phyloP scores from a whole-genome alignment of 2,888 invertebrate genomes.

The Pediacus dermestoides region DNA sequence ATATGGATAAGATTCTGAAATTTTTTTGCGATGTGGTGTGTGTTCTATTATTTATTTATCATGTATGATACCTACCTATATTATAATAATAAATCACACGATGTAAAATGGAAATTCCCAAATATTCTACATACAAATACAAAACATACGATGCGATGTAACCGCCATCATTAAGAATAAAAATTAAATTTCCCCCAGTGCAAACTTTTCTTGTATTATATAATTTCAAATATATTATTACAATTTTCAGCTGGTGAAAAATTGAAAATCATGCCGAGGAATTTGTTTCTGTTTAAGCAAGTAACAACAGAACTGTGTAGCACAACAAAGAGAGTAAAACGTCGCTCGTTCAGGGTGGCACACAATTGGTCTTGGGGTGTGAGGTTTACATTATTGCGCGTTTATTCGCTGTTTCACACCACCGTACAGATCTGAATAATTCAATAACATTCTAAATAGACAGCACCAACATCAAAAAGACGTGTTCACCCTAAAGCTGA shows the following conservation, averaged over 20 bases:
- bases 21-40: too few species aligned
- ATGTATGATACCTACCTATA: too few species aligned
- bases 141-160: too few species aligned
- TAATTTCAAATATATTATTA: constrained; percentile 1
- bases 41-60: too few species aligned
- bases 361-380: constrained; percentile 34
- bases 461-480: constrained; percentile 43
- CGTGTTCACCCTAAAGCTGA: constrained; percentile 30
- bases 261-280: background rate
- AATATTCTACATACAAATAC: too few species aligned
- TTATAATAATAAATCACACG: too few species aligned
- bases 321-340: constrained; percentile 7
- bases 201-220: too few species aligned
- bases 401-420: constrained; percentile 46
- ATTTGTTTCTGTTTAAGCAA: constrained; percentile 1
- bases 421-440: constrained; percentile 46
- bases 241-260: background rate
- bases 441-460: constrained; percentile 46
- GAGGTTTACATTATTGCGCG: constrained; percentile 44
- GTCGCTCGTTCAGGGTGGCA: constrained; percentile 26
- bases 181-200: too few species aligned
- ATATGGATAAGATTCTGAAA: too few species aligned
- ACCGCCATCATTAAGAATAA: too few species aligned
- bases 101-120: too few species aligned
- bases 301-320: constrained; percentile 5